phyloP scores from a whole-genome alignment of 2,113 vertebrate species.

The Fulica atra region DNA sequence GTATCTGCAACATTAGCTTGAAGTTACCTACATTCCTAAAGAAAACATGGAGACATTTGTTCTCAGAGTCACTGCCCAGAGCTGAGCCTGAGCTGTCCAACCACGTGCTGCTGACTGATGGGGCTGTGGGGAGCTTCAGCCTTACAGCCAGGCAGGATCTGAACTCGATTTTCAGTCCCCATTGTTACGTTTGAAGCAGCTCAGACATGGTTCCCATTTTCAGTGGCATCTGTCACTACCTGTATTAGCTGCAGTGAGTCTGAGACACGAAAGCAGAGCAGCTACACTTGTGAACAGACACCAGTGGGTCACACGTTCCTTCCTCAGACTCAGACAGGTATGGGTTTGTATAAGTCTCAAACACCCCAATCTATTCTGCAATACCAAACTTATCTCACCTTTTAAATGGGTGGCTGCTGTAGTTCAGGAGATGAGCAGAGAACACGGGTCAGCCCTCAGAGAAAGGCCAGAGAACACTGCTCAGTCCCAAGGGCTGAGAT shows the following conservation, averaged over 20 bases:
- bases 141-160: background rate
- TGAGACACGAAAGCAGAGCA: background rate
- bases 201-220: background rate
- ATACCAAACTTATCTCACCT: background rate
- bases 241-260: background rate
- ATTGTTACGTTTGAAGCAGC: background rate
- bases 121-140: background rate
- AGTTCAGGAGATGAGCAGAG: background rate
- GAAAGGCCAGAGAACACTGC: no score
- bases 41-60: background rate
- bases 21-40: slow-evolving; percentile 37
- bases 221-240: background rate
- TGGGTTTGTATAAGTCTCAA: background rate
- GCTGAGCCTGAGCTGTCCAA: background rate
- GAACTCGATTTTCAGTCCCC: background rate
- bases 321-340: background rate
- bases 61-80: background rate
- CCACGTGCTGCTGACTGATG: background rate
- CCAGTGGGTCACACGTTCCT: background rate
- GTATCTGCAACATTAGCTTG: background rate
- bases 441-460: background rate
- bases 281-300: background rate
- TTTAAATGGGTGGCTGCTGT: accelerated
- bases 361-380: no score
- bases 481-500: background rate